Evolutionary conservation across 2,113 vertebrate species (phyloP).

Genomic region (Fulica atra): DNA sequence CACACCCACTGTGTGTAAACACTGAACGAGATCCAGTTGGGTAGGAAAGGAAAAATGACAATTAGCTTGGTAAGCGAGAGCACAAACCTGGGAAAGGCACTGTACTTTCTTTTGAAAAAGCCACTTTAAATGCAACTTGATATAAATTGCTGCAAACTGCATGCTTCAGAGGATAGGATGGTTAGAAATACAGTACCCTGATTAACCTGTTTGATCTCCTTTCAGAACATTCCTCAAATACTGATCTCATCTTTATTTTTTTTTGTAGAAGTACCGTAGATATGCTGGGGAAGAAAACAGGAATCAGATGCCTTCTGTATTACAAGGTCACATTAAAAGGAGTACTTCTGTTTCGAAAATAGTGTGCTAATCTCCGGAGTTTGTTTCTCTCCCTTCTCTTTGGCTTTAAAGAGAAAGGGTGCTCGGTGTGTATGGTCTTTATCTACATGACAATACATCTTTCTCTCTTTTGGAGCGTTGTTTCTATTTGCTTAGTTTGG

Average conservation of each 20-base stretch:
- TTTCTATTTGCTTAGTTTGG: neutral
- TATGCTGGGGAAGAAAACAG: neutral
- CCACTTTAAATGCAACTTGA: neutral
- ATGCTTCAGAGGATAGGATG: neutral
- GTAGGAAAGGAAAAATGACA: neutral
- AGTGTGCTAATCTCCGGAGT: neutral
- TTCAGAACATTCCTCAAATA: constrained; percentile 14
- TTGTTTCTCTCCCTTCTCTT: neutral
- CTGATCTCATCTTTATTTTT: neutral
- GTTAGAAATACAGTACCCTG: neutral
- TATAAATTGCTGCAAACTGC: neutral
- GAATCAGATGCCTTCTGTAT: neutral
- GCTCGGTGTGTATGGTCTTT: neutral
- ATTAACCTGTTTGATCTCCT: constrained; percentile 14
- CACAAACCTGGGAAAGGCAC: neutral
- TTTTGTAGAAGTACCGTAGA: neutral
- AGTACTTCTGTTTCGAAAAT: neutral
- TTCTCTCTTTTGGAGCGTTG: neutral
- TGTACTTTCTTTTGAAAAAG: neutral
- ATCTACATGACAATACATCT: neutral
- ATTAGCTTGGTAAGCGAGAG: neutral
- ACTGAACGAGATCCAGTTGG: neutral
- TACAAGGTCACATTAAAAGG: neutral
- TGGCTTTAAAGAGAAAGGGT: neutral
- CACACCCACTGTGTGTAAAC: constrained; percentile 20